Evolutionary conservation across 2,797 vertebrate genomes (phyloP), one percentile per base, ranked within the genome.

Genomic region (Rhabdomys pumilio): DNA sequence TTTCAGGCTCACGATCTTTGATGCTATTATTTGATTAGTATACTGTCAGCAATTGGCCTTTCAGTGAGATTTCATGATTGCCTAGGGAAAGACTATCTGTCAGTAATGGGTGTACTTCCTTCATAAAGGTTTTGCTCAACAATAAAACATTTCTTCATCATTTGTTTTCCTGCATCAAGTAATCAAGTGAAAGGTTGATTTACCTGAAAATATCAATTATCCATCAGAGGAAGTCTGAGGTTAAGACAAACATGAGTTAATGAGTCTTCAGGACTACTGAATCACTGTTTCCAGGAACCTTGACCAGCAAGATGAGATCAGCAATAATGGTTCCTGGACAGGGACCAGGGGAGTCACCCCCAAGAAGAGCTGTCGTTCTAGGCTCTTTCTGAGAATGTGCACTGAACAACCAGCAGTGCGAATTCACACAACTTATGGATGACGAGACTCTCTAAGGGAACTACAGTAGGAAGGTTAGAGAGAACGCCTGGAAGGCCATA

Each of bases 101-200:
- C n/a, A 82, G 34, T 86, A 83, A 90, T 77, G 41, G 22, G 20
- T n/a, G 89, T 94, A 10, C 34, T 94, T 88, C 19, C 24, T 15
- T n/a, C 26, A 47, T 50, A 89, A 72, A 84, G 31, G 4, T 92
- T 94, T 96, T 80, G 24, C 29, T 75, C 77, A 93, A 47, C 72
- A 95, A 84, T 72, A 94, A 81, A 95, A 20, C 22, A 90, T 86
- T 83, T 94, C 50, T 91, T 34, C 57, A 89, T 95, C 61, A 87
- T 72, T 86, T 93, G 38, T 24, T 93, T 89, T 91, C 26, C 34
- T 26, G 44, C 34, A 53, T 34, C 90, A 96, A 86, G 38, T 8
- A 90, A n/a, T 92, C 79, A 92, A 91, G 41, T 81, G 29, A 96
- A 95, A 94, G n/a, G 47, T 79, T 87, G 88, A 89, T 96, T 96